Percentiles rank a stretch among this genome's conserved stretches.
Conservation (phyloP, 2,113 vertebrate genomes). For the Rallus limicola region DNA sequence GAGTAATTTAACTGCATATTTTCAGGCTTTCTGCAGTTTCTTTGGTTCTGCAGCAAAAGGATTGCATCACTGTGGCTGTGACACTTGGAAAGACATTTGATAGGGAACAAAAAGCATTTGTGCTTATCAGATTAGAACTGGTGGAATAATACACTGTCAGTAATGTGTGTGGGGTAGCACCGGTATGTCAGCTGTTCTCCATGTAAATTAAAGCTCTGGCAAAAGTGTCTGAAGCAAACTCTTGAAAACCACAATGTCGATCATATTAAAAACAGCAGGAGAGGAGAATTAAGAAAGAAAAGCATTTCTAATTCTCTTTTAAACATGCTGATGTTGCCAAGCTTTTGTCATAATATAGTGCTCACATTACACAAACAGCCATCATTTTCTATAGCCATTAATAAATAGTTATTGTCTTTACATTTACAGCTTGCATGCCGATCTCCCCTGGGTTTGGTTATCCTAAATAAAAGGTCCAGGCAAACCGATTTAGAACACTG, state of each 20-base stretch:
- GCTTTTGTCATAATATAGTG: slow-evolving; percentile 77
- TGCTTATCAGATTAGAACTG: slow-evolving; percentile 55
- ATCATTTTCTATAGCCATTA: slow-evolving; percentile 68
- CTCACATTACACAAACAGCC: slow-evolving; percentile 76
- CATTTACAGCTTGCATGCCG: slow-evolving; percentile 62
- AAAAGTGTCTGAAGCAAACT: slow-evolving; percentile 70
- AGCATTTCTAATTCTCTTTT: slow-evolving; percentile 83
- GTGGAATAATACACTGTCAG: not conserved
- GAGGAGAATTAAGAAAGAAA: slow-evolving; percentile 82
- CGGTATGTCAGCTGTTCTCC: slow-evolving; percentile 71
- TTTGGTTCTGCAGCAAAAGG: slow-evolving; percentile 5
- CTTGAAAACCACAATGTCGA: slow-evolving; percentile 77
- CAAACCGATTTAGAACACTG: slow-evolving; percentile 56
- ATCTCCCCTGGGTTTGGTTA: slow-evolving; percentile 52
- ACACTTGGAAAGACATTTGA: slow-evolving; percentile 25
- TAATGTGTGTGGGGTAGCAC: slow-evolving; percentile 38
- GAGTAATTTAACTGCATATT: not conserved
- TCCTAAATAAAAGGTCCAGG: slow-evolving; percentile 65
- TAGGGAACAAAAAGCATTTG: not conserved
- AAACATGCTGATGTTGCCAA: slow-evolving; percentile 77
- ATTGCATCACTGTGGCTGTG: slow-evolving; percentile 32
- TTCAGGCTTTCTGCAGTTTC: not conserved
- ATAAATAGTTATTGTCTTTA: slow-evolving; percentile 76
- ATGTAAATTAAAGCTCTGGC: slow-evolving; percentile 77
- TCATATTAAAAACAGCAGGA: slow-evolving; percentile 83